Base-by-base conservation (phyloP, 2,113 vertebrate species). In the Mirounga angustirostris region DNA sequence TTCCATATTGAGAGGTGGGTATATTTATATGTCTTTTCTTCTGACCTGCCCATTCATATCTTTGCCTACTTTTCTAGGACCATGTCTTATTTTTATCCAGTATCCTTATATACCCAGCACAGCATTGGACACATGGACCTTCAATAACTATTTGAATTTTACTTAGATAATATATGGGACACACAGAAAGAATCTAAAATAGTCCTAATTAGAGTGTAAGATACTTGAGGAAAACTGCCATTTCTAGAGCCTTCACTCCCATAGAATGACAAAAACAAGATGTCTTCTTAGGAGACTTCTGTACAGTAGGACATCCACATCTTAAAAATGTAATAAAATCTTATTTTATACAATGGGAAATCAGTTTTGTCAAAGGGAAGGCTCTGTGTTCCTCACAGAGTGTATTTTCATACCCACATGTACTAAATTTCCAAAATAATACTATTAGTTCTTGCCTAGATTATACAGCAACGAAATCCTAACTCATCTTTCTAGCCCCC, bases 181-280 rank as follows among this genome's bases (percentile, higher is more conserved):
- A 79, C 30, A 67, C 30, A 84, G 43, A 90, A 91, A 87, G 22
- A 90, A 86, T 89, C 11, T 94, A 61, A 89, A 97, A 80, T 74
- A 74, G 78, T 73, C 24, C 59, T 81, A 82, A 50, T 82, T 73
- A 83, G 15, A 82, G 8, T 71, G 3, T 81, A 76, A 91, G 59
- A 33, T 79, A 3, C 61, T 80, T 91, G 36, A 85, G 22, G 14
- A 52, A 79, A 83, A 86, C 26, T 26, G 26, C 7, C 71, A 89
- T 36, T 52, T 56, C 88, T 95, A 63, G 54, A 97, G 81, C 90
- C 24, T 56, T 87, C 22, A 59, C 22, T 93, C 33, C 80, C 22
- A 63, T 30, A 61, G 43, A 83, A 56, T 54, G 33, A 74, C 24
- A 80, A 74, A 79, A 74, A 65, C 43, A 76, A 69, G n/a, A 46